A percentile compares a stretch with the other conserved stretches of the same genome.
Evolutionary conservation across 2,113 vertebrate species (phyloP).

Genomic region (Peromyscus maniculatus): DNA sequence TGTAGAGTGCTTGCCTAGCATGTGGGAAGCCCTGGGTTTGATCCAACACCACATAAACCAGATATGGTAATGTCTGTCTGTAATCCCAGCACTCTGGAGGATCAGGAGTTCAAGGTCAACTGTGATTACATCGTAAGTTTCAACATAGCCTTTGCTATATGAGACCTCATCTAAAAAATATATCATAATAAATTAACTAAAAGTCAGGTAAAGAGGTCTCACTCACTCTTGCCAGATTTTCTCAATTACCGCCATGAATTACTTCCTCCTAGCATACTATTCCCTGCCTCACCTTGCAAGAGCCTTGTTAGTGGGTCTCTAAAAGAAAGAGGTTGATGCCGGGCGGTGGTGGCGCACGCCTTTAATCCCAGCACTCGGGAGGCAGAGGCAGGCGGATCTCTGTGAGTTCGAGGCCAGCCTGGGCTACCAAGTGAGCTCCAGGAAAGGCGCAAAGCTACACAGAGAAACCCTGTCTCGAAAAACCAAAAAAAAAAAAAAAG

Average conservation of each 20-base stretch:
- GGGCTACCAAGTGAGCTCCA: too few species aligned
- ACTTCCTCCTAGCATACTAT: neutral
- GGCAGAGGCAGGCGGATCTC: too few species aligned
- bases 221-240: neutral
- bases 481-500: too few species aligned
- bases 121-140: neutral
- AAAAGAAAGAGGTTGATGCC: slow-evolving; percentile 61
- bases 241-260: neutral
- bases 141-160: neutral
- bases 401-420: too few species aligned
- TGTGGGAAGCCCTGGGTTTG: neutral
- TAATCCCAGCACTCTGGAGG: neutral
- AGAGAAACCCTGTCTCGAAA: too few species aligned
- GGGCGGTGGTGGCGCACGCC: too few species aligned
- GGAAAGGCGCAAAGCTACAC: too few species aligned
- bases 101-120: neutral
- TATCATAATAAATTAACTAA: neutral
- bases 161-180: neutral
- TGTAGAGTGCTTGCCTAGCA: neutral
- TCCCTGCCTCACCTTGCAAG: slow-evolving; percentile 48
- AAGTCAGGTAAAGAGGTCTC: neutral
- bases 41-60: neutral
- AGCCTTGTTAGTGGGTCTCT: slow-evolving; percentile 72
- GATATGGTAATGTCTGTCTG: too few species aligned
- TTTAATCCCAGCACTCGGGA: too few species aligned